These are phyloP conservation scores for Drosophila sucinea DNA, from an alignment of 1,140 invertebrate genomes.

Conservation along the genomic window DNA sequence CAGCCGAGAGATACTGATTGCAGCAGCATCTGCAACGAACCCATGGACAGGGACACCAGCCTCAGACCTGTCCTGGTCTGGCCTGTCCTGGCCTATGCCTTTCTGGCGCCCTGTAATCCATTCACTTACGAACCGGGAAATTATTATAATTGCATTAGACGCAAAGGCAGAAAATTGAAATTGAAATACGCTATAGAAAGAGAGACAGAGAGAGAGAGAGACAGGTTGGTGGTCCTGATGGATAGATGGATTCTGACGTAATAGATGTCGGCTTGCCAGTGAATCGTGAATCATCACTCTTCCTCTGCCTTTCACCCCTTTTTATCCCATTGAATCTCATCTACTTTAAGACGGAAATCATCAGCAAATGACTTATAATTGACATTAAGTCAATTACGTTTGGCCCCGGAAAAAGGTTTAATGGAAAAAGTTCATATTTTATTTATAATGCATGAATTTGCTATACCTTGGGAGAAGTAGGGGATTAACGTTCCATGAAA, in stretches of 20 bases:
- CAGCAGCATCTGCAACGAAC: constrained; percentile 24
- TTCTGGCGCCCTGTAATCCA: constrained; percentile 49
- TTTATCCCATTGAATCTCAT: constrained; percentile 33
- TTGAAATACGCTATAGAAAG: constrained; percentile 63
- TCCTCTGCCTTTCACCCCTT: constrained; percentile 21
- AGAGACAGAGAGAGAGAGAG: too few relatives aligned
- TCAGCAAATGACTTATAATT: constrained; percentile 46
- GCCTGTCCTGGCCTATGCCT: constrained; percentile 17
- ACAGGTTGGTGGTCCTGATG: constrained; percentile 45
- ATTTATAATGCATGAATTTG: constrained; percentile 4
- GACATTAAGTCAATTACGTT: constrained; percentile 41
- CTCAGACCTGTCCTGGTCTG: not conserved
- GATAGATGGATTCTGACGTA: constrained; percentile 59
- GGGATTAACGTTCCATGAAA: not conserved
- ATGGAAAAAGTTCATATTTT: constrained; percentile 53
- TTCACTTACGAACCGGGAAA: constrained; percentile 67
- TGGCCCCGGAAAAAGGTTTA: constrained; percentile 29
- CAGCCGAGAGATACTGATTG: constrained; percentile 17
- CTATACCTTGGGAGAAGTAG: not conserved
- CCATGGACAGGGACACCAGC: not conserved
- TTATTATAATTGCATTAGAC: constrained; percentile 80
- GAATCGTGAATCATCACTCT: constrained; percentile 13
- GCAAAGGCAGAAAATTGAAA: constrained; percentile 78
- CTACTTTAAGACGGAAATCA: constrained; percentile 35
- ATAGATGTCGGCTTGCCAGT: constrained; percentile 22